Conservation (phyloP, 2,888 invertebrate species). For the Pristionchus mayeri region DNA sequence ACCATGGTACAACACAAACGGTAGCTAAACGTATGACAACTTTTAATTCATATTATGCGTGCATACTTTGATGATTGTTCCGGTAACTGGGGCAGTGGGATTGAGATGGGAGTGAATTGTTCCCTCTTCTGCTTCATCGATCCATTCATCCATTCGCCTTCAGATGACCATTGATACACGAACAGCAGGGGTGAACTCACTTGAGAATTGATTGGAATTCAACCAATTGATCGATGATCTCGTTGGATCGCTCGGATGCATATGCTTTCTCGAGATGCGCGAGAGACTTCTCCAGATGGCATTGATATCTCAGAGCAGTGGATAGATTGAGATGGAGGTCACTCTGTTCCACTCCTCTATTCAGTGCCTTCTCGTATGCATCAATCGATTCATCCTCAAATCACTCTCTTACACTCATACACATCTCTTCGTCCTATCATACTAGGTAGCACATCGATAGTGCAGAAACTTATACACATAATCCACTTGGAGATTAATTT, state of each 20-base stretch:
- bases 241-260: neutral
- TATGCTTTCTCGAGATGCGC: neutral
- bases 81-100: neutral
- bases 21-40: no score
- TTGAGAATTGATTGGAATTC: constrained; percentile 1
- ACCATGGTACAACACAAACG: neutral
- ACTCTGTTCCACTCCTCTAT: neutral
- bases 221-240: neutral
- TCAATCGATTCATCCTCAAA: constrained; percentile 17
- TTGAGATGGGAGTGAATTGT: no score
- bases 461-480: no score
- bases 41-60: no score
- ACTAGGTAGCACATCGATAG: no score
- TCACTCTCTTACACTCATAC: neutral
- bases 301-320: constrained; percentile 37
- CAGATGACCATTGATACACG: neutral
- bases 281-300: neutral
- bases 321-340: constrained; percentile 44
- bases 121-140: no score
- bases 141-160: neutral
- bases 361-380: constrained; percentile 4
- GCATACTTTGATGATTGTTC: neutral
- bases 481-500: no score
- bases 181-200: neutral
- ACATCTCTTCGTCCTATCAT: neutral